Evolutionary conservation across 2,888 invertebrate species (phyloP), one percentile per base, ranked within the genome.

Genomic region (Heliconius ismenius): DNA sequence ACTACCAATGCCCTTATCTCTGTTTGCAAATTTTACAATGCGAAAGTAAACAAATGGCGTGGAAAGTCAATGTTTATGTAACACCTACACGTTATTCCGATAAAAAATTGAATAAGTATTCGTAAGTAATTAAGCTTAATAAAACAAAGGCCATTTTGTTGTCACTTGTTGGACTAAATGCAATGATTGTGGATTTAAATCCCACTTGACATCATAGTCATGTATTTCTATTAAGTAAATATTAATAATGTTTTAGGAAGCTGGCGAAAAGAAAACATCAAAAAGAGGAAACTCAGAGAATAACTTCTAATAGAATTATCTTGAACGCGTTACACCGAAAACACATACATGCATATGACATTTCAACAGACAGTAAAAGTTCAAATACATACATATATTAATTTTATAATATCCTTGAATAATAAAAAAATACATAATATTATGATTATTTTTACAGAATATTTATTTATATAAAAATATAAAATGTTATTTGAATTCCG

Each of bases 31-130:
- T 67, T 39, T n/a, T 67, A 67, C 39, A 39, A 24, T 39, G 24
- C n/a, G 7, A 24, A 24, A 65, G 24, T 43, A 67, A 67, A 67
- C 39, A 67, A 43, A 67, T 67, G 39, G 9, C 39, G 67, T 26
- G 3, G 7, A 67, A 67, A 24, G 67, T 39, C 67, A 67, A 67
- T 67, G 43, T 67, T 67, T 67, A 67, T 67, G 15, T 43, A 67
- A 43, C 39, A 43, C 24, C 24, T 43, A 67, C 18, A 24, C 15
- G 24, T 43, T 67, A 39, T 67, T n/a, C 39, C 24, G 24, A 15
- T 39, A 15, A 13, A 65, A 65, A 63, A 32, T 10, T 21, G 0
- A 58, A 58, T n/a, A 58, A 9, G n/a, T 58, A 21, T 65, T 36
- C 21, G 3, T 36, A 65, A 36, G 36, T 65, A 36, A 36, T 65